A percentile compares a stretch with the other conserved stretches of the same genome.
These are phyloP conservation scores for Trochalopteron elliotii DNA, from an alignment of 2,113 vertebrate species.

Conservation along the genomic window DNA sequence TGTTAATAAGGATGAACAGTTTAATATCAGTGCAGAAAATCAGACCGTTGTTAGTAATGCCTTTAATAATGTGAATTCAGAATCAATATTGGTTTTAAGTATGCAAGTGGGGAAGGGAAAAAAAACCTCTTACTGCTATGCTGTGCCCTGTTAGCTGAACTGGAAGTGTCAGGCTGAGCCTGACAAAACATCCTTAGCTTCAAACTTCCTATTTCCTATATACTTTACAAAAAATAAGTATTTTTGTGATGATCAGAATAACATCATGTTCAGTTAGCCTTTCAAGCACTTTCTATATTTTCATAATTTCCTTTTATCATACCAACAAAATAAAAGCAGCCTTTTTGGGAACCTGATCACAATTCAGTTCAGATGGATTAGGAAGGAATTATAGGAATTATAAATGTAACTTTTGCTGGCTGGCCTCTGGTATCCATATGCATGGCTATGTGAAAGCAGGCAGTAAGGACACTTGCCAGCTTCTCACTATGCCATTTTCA, in stretches of 20 bases:
- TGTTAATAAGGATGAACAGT: slow-evolving; percentile 74
- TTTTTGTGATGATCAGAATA: neutral
- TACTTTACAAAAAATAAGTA: neutral
- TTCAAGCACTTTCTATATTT: neutral
- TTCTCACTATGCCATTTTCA: neutral
- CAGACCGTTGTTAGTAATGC: slow-evolving; percentile 67
- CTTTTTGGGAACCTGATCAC: neutral
- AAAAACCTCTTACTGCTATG: neutral
- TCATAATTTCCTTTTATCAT: neutral
- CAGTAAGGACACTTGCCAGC: neutral
- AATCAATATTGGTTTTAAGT: neutral
- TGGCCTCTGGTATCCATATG: neutral
- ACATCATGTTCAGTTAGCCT: neutral
- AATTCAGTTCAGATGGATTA: neutral
- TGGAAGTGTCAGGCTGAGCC: neutral
- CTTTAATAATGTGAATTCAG: slow-evolving; percentile 33
- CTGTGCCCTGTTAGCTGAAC: neutral
- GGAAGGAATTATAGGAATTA: neutral
- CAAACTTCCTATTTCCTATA: neutral
- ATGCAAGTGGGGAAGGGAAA: neutral
- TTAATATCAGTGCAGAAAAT: slow-evolving; percentile 34
- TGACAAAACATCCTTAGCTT: neutral
- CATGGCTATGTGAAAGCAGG: neutral
- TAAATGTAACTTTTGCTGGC: neutral
- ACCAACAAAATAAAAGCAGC: neutral